Evolutionary conservation across 2,888 invertebrate species (phyloP), one percentile per base, ranked within the genome.

Genomic region (Synanthedon formicaeformis): DNA sequence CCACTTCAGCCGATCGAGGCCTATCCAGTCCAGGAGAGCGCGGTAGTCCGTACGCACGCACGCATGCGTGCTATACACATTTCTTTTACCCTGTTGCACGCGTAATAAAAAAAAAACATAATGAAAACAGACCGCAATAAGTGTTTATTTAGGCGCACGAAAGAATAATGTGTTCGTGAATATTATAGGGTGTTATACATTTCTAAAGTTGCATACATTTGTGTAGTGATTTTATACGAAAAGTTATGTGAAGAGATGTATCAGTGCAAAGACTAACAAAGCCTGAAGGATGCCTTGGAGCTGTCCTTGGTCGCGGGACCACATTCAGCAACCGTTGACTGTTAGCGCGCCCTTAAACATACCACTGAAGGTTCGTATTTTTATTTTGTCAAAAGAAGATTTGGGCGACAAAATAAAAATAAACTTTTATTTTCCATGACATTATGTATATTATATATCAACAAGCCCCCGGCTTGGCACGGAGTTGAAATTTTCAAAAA

Each of bases 301-400:
- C 57, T 87, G 86, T 59, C 84, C 84, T 64, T 87, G 87, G 86
- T 84, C 86, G 56, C 78, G 77, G 51, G 78, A 77, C 57, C 79
- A 76, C 53, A 6, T 34, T 34, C 49, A 49, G 13, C 27, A n/a
- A 53, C 73, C 78, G 58, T 67, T 71, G 45, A 71, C 66, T 64
- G 76, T 80, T 66, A 81, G 76, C 61, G 73, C 73, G 55, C 78
- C 82, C 55, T 66, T 78, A 53, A 75, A 78, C 52, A 64, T 79
- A 57, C 60, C 78, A 53, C 58, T 72, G 53, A 75, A 84, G 85
- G 87, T 87, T 72, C 65, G 83, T 76, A 60, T 60, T 52, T 27
- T 49, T 49, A 11, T 16, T 49, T 49, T 16, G 23, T 23, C 23
- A 23, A 23, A 4, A 23, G 23, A 23, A 23, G 23, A 23, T 23